Conservation (phyloP, 2,113 vertebrate species). For the Mastomys natalensis region DNA sequence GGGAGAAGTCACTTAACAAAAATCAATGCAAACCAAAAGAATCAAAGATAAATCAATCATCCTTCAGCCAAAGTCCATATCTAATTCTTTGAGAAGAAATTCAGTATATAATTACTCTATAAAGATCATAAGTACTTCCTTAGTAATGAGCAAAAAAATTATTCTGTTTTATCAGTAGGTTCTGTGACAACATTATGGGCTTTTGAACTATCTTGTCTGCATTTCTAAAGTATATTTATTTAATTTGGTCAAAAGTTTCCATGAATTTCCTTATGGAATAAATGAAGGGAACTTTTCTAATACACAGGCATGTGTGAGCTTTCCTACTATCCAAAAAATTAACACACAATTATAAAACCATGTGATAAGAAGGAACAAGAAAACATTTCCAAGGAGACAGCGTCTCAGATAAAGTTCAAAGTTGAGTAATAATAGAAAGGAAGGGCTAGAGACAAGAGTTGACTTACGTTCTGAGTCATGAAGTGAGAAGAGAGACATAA, state of each 20-base stretch:
- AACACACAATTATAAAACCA: neutral
- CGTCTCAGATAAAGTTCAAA: neutral
- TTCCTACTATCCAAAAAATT: neutral
- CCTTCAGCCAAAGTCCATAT: neutral
- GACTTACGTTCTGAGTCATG: rapidly evolving
- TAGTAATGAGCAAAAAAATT: neutral
- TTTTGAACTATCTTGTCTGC: neutral
- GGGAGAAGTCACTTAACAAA: neutral
- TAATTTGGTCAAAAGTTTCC: neutral
- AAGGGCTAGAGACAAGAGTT: neutral
- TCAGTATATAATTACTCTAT: neutral
- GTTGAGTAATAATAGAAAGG: neutral
- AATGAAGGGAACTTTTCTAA: neutral
- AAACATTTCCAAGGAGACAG: neutral
- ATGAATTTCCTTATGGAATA: neutral
- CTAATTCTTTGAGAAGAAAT: neutral
- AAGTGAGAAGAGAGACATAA: neutral
- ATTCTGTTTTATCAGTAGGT: neutral
- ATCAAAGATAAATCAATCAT: neutral
- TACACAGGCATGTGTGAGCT: neutral
- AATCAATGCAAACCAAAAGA: conserved; percentile 30
- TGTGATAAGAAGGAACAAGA: neutral
- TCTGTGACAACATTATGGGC: neutral
- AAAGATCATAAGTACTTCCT: neutral
- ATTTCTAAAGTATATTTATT: neutral